Evolutionary conservation across 2,113 vertebrate genomes (phyloP).

Genomic region (Phycodurus eques): DNA sequence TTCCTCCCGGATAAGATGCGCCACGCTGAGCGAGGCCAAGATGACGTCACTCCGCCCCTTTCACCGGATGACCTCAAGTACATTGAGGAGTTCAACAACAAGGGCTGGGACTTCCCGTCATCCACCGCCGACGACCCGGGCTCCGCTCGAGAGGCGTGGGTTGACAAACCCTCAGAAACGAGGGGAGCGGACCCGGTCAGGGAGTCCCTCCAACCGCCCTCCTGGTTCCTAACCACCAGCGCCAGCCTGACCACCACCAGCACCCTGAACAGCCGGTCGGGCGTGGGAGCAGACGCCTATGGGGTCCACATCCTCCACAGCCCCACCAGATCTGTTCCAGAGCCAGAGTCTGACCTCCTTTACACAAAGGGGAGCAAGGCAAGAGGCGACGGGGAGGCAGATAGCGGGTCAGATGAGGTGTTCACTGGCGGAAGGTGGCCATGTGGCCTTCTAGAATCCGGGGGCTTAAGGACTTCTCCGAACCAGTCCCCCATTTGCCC

Average conservation of each 20-base stretch:
- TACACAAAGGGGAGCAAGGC: conserved; percentile 78
- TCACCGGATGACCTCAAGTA: conserved; percentile 98
- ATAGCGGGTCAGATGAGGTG: conserved; percentile 73
- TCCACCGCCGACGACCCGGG: conserved; percentile 38
- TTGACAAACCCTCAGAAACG: conserved; percentile 72
- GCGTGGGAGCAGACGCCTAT: conserved; percentile 68
- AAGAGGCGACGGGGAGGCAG: conserved; percentile 61
- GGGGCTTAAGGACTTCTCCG: conserved; percentile 71
- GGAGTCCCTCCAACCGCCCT: conserved; percentile 80
- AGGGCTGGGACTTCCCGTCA: conserved; percentile 84
- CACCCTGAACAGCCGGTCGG: conserved; percentile 82
- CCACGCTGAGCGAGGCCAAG: conserved; percentile 69
- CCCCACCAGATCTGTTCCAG: conserved; percentile 67
- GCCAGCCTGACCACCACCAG: conserved; percentile 93
- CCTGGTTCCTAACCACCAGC: conserved; percentile 95
- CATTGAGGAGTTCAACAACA: conserved; percentile 93
- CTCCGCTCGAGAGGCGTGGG: conserved; percentile 73
- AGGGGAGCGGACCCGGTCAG: conserved; percentile 55
- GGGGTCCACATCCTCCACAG: conserved; percentile 84
- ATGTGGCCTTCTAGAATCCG: conserved; percentile 75
- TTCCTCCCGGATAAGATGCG: conserved; percentile 90
- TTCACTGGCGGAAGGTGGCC: conserved; percentile 80
- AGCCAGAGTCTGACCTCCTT: conserved; percentile 75
- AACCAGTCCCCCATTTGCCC: conserved; percentile 75
- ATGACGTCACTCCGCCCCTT: conserved; percentile 88